A percentile compares a stretch with the other conserved stretches of the same genome.
These are phyloP conservation scores for Rhodophaea formosa DNA, from an alignment of 2,888 invertebrate genomes.

Conservation along the genomic window DNA sequence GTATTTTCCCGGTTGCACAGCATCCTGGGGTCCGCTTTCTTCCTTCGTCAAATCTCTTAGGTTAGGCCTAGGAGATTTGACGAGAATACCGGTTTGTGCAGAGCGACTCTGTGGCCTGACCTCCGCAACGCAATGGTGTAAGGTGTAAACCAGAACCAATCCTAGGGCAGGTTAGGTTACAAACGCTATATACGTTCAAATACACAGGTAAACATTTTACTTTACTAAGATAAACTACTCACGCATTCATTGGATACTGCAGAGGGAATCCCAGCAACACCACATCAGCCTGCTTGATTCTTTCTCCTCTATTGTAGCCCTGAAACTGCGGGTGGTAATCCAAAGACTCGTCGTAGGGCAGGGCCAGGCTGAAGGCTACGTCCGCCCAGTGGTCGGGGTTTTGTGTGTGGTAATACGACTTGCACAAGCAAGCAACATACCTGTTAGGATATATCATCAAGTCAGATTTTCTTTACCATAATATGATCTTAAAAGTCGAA, in stretches of 20 bases:
- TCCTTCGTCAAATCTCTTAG: too few relatives aligned
- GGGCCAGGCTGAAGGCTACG: slow-evolving; percentile 74
- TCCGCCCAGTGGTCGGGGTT: slow-evolving; percentile 69
- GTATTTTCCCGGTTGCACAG: too few relatives aligned
- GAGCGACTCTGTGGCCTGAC: too few relatives aligned
- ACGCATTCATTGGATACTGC: slow-evolving; percentile 78
- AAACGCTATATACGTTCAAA: too few relatives aligned
- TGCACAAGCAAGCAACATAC: slow-evolving; percentile 71
- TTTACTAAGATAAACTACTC: slow-evolving; percentile 28
- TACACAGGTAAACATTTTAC: background rate
- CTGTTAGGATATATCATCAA: slow-evolving; percentile 36
- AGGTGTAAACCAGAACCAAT: too few relatives aligned
- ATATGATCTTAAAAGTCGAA: too few relatives aligned
- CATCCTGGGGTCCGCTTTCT: too few relatives aligned
- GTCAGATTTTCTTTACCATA: too few relatives aligned
- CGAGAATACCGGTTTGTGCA: too few relatives aligned
- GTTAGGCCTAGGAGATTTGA: too few relatives aligned
- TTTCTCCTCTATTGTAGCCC: slow-evolving; percentile 66
- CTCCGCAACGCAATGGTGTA: too few relatives aligned
- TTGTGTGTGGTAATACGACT: slow-evolving; percentile 59
- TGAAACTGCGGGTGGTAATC: slow-evolving; percentile 82
- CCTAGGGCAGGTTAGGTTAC: too few relatives aligned
- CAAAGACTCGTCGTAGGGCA: slow-evolving; percentile 69
- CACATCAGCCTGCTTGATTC: slow-evolving; percentile 82
- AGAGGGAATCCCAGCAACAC: slow-evolving; percentile 81